Percentiles rank a stretch among this genome's conserved stretches.
phyloP scores from a whole-genome alignment of 1,140 invertebrate genomes.

The Drosophila burlai region DNA sequence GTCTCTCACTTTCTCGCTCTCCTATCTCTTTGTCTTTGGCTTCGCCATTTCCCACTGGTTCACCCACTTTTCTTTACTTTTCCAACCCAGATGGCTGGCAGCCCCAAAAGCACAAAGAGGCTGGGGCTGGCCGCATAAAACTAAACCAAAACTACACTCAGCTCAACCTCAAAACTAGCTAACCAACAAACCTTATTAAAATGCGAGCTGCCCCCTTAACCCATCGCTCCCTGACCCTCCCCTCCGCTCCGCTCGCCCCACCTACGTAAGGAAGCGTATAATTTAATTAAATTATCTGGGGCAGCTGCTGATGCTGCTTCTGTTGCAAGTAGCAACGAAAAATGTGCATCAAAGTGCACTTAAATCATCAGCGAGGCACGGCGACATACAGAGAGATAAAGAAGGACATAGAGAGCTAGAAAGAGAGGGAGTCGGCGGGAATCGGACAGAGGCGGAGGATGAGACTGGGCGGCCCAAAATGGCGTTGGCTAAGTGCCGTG shows the following conservation, averaged over 20 bases:
- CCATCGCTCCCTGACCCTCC: constrained; percentile 45
- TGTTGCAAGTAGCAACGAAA: constrained; percentile 73
- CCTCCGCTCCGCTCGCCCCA: constrained; percentile 25
- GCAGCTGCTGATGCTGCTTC: constrained; percentile 66
- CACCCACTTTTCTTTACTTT: constrained; percentile 34
- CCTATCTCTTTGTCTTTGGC: not conserved
- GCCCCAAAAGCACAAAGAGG: constrained; percentile 64
- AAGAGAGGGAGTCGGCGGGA: constrained; percentile 5
- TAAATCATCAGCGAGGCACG: constrained; percentile 82
- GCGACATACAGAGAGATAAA: constrained; percentile 70
- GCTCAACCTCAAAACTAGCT: constrained; percentile 81
- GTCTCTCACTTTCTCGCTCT: constrained; percentile 6
- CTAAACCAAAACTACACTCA: constrained; percentile 80
- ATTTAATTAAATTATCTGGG: constrained; percentile 83
- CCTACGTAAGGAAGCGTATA: constrained; percentile 79
- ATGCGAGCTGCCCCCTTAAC: constrained; percentile 64
- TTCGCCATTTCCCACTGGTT: not conserved
- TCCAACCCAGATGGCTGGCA: constrained; percentile 67
- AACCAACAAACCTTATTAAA: constrained; percentile 82
- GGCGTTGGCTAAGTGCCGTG: constrained; percentile 79
- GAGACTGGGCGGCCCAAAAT: constrained; percentile 45
- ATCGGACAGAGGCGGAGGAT: constrained; percentile 16
- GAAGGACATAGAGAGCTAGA: constrained; percentile 23
- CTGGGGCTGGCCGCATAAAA: constrained; percentile 53
- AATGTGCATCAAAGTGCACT: constrained; percentile 83